Base-by-base conservation (phyloP, 1,140 invertebrate genomes). In the Zaprionus inermis region DNA sequence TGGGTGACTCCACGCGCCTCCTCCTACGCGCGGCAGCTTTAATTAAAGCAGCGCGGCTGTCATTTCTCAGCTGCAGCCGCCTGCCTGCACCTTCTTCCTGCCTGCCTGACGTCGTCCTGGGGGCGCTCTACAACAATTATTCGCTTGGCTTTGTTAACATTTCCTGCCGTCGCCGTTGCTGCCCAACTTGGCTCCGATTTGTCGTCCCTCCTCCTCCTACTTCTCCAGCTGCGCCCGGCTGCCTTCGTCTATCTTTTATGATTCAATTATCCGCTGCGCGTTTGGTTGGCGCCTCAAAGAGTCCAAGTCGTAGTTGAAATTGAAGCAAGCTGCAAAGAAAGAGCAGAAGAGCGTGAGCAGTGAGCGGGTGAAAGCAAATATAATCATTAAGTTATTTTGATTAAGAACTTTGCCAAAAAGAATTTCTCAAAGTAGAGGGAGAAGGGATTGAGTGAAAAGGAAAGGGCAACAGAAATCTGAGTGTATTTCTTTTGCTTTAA, bases 311-410 rank as follows among this genome's bases (percentile, higher is more conserved):
- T 83, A 89, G 84, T 77, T 80, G 79, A 88, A 88, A 85, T 79
- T 78, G 38, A 14, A 44, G 12, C 77, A 18, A 56, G 22, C 28
- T 54, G 22, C 14, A 78, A 44, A 71, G 69, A 52, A 3, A 63
- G 18, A 63, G 10, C 52, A 66, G 11, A 38, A 64, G 52, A 75
- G 36, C 32, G 46, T 14, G 20, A 14, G 28, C 32, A 71, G 60
- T 75, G 63, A 80, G 66, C 55, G 73, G 77, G 61, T 78, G 71
- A 72, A 76, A 61, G 73, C 80, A 88, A 89, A 89, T 89, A 83
- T 80, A 83, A 88, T 88, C 84, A 88, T 88, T 88, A 89, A 89
- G 80, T 88, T 89, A 88, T 88, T 88, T 86, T 86, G 83, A 86
- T 86, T 86, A 86, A 86, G 79, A 83, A 86, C 76, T 83, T 79